A percentile compares a stretch with the other conserved stretches of the same genome.
Evolutionary conservation across 30 jellyfish, hydroid and myxozoan species (phyloP).

Genomic region (Aurelia aurita): DNA sequence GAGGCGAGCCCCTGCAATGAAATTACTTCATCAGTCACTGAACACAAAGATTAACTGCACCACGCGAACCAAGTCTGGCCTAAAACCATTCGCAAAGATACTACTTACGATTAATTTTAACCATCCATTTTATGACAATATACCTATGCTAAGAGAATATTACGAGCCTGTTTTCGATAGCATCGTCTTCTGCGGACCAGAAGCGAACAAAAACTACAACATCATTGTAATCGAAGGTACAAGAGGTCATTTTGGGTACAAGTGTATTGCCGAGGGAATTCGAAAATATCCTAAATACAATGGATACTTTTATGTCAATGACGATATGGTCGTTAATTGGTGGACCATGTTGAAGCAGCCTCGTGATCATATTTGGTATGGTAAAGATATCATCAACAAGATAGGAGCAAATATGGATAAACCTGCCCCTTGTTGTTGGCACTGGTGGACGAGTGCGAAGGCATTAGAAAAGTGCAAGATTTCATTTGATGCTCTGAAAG

Average conservation of each 20-base stretch:
- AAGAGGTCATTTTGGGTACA: constrained; percentile 68
- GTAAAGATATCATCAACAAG: constrained; percentile 40
- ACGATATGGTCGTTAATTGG: constrained; percentile 85
- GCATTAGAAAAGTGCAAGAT: constrained; percentile 55
- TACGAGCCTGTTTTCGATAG: constrained; percentile 46
- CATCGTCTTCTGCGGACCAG: constrained; percentile 67
- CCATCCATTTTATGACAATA: constrained; percentile 50
- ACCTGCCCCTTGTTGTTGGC: constrained; percentile 72
- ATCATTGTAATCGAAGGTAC: constrained; percentile 27
- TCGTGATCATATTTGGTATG: constrained; percentile 53
- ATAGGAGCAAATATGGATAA: constrained; percentile 59
- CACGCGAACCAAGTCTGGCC: too few relatives aligned
- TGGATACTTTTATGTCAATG: constrained; percentile 79
- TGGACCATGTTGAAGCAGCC: constrained; percentile 65
- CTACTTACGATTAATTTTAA: constrained; percentile 57
- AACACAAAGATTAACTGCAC: too few relatives aligned
- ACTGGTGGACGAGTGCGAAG: constrained; percentile 65
- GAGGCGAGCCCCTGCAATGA: too few relatives aligned
- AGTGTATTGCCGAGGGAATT: constrained; percentile 65
- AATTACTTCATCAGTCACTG: too few relatives aligned
- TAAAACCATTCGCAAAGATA: constrained; percentile 18
- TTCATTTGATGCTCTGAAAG: constrained; percentile 29
- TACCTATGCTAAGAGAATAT: constrained; percentile 50
- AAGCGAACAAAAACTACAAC: not conserved
- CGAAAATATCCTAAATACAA: constrained; percentile 22